phyloP scores from a whole-genome alignment of 1,140 invertebrate genomes.

The Drosophila auraria region DNA sequence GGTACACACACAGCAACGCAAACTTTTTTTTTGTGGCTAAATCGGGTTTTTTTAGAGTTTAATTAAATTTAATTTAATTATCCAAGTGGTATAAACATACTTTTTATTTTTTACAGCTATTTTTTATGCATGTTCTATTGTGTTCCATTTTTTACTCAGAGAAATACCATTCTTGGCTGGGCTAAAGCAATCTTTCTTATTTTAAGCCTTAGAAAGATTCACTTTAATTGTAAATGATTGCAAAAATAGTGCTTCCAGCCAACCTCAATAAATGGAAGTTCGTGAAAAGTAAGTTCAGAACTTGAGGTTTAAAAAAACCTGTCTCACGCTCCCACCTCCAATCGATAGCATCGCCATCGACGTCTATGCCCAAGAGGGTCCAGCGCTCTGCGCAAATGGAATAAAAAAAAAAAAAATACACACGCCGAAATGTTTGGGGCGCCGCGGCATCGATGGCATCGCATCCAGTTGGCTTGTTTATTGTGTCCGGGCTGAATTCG shows the following conservation, averaged over 20 bases:
- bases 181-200: background rate
- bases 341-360: conserved; percentile 23
- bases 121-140: no score
- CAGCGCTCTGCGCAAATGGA: conserved; percentile 41
- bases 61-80: no score
- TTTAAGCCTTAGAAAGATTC: background rate
- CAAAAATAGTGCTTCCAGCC: background rate
- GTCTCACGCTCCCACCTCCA: conserved; percentile 1
- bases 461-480: conserved; percentile 71
- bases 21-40: no score
- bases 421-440: conserved; percentile 53
- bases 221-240: background rate
- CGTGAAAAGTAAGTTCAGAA: background rate
- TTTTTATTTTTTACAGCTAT: no score
- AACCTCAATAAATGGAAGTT: background rate
- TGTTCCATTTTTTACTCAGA: no score
- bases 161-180: no score
- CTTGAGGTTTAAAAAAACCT: no score
- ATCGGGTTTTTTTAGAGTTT: no score
- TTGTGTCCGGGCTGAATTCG: conserved; percentile 80
- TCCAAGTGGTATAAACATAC: no score
- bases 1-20: no score
- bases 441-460: conserved; percentile 46
- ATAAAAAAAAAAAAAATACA: conserved; percentile 46
- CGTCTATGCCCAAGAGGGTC: conserved; percentile 58